Base-by-base conservation (phyloP, 2,888 invertebrate genomes). In the Orthosia gothica region DNA sequence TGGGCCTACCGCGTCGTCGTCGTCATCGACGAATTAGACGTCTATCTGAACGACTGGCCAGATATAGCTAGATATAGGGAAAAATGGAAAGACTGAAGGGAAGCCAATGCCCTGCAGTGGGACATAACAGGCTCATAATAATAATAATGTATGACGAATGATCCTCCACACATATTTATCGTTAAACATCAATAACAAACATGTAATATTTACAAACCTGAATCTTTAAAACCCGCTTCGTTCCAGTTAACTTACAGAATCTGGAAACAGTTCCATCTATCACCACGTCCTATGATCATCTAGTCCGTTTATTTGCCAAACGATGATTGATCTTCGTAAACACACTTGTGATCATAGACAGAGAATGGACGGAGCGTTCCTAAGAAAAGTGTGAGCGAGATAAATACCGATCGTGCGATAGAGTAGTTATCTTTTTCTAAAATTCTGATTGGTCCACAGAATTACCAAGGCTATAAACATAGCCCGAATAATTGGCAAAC, bases 321-420 rank as follows among this genome's bases (percentile, higher is more conserved):
- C 59, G 40, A 74, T 80, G 81, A 83, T 75, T 64, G 81, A 81
- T 81, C 47, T 12, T 26, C 13, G 59, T 67, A 63, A 83, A 75
- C 59, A 70, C 13, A 63, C 57, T 63, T 71, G 59, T 49, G 45
- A 61, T 20, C 20, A 20, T 20, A 20, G 15, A 20, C 45, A 16
- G 45, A 45, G 45, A 61, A 61, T 20, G 15, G 61, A 61, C 20
- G 45, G 61, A 61, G 61, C 16, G n/a, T 61, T 61, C 20, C 32
- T 2, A 50, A 16, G 57, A 16, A 58, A 32, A 40, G 12, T 23
- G 23, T 20, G 55, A 32, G 40, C 40, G 40, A 40, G 40, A 40
- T 9, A 40, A 40, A 40, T 26, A 40, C 1, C 32, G 32, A 32
- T 40, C 40, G 40, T 1, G 9, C 9, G 9, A 16, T 0, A 23